Evolutionary conservation across 53 echinoderm and acorn worm species (phyloP), one percentile per base, ranked within the genome.

Genomic region (Holothuria scabra): DNA sequence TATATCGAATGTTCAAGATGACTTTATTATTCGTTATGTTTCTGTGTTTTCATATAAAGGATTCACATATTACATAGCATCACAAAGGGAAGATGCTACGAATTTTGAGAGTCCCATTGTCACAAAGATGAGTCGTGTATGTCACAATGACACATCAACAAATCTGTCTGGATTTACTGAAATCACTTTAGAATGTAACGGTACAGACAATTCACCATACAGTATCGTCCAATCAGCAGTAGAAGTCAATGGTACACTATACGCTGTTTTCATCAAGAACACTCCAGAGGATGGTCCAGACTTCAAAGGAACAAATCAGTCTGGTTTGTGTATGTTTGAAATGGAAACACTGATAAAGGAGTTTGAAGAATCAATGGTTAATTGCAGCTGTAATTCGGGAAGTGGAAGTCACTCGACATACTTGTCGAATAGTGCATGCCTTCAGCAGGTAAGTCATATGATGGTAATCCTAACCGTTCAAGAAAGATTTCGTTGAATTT

Each of bases 251-350:
- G 18, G 78, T 8, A 69, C 71, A 3, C 52, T 88, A 19, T 85
- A 84, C 80, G 81, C 60, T 68, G 91, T 86, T 64, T 91, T 90
- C 81, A 81, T 85, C 1, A 76, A 68, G 76, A 65, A 71, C n/a
- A 26, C 5, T 26, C 65, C 12, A 30, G 46, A 11, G 76, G 37
- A 28, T 11, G 8, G 21, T 65, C 41, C 41, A 41, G 6, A 41
- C 41, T 41, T 41, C 10, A 41, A 41, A 41, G 41, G 41, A 69
- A 16, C 37, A 13, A 69, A 35, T 35, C 69, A 69, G 37, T 69
- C 69, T 69, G 69, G 38, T 69, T 10, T 69, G 37, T 69, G 69
- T 38, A 12, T 69, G 30, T 69, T 38, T 38, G 69, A 69, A 22
- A 69, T 69, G 69, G 12, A 69, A 23, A 35, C 37, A n/a, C 37